These are phyloP conservation scores for Melanotaenia parkinsoni DNA, from an alignment of 2,797 vertebrate species.

Conservation along the genomic window DNA sequence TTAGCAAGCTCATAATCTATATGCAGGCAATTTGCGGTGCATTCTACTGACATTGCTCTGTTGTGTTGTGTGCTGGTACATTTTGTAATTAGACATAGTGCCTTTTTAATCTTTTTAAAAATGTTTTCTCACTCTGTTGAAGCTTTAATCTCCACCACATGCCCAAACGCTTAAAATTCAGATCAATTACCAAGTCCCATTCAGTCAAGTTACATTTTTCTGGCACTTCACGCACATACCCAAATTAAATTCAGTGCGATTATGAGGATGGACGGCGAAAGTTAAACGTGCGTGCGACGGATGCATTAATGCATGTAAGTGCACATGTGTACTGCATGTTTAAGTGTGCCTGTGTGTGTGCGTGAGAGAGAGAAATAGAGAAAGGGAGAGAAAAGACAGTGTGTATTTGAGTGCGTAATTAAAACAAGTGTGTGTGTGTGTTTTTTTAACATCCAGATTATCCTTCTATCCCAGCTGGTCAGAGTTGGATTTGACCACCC, in stretches of 20 bases:
- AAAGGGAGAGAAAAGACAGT: conserved; percentile 37
- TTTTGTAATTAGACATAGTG: conserved; percentile 83
- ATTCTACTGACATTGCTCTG: conserved; percentile 36
- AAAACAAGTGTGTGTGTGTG: conserved; percentile 78
- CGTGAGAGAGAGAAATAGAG: conserved; percentile 1
- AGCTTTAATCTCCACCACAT: conserved; percentile 81
- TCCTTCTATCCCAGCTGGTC: conserved; percentile 84
- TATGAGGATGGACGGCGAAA: conserved; percentile 36
- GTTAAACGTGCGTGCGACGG: conserved; percentile 13
- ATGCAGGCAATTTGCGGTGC: conserved; percentile 25
- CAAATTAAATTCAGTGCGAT: conserved; percentile 66
- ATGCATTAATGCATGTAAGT: conserved; percentile 29
- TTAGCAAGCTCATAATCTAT: conserved; percentile 16
- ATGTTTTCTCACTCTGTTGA: conserved; percentile 68
- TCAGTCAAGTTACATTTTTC: conserved; percentile 58
- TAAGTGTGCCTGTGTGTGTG: conserved; percentile 26
- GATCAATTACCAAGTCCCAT: conserved; percentile 78
- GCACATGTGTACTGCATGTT: conserved; percentile 29
- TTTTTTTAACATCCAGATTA: conserved; percentile 81
- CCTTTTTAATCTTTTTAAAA: conserved; percentile 78
- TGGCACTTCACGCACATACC: conserved; percentile 39
- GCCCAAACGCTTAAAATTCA: conserved; percentile 77
- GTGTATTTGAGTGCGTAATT: conserved; percentile 79
- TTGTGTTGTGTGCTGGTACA: conserved; percentile 50
- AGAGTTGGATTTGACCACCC: conserved; percentile 81